Conservation (phyloP, 2,113 vertebrate species). For the Trogon surrucura region DNA sequence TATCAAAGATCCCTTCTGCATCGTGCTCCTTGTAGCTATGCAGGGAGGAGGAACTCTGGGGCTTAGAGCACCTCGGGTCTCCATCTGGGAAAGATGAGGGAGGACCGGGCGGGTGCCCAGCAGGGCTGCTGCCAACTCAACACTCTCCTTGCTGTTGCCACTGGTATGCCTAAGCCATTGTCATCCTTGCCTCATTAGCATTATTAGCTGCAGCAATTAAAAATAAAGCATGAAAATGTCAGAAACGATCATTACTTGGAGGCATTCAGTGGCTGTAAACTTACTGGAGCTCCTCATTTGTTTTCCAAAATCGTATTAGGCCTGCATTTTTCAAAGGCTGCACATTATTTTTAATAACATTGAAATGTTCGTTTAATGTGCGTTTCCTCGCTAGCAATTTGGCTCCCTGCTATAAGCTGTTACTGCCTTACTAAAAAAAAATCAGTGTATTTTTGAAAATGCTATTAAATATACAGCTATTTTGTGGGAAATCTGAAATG, state of each 20-base stretch:
- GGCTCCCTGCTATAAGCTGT: slow-evolving; percentile 20
- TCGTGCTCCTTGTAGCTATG: background rate
- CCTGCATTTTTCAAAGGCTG: slow-evolving; percentile 46
- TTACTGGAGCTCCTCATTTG: background rate
- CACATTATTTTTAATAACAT: slow-evolving; percentile 52
- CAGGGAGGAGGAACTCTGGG: background rate
- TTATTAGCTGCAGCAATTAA: slow-evolving; percentile 45
- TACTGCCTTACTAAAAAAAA: slow-evolving; percentile 38
- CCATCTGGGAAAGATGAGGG: background rate
- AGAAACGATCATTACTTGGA: slow-evolving; percentile 16
- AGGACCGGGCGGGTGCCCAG: accelerated
- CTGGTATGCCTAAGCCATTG: background rate
- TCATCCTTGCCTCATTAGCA: background rate
- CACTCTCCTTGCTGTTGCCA: accelerated
- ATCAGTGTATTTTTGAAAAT: slow-evolving; percentile 15
- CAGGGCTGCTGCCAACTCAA: background rate
- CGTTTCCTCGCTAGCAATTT: slow-evolving; percentile 45
- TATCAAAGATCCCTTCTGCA: background rate
- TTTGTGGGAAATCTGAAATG: background rate
- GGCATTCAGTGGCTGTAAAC: background rate
- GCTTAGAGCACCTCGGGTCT: background rate
- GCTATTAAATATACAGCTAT: slow-evolving; percentile 45
- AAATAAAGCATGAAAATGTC: slow-evolving; percentile 42
- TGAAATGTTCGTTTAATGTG: slow-evolving; percentile 33
- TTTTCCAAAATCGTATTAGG: slow-evolving; percentile 34